A percentile compares a stretch with the other conserved stretches of the same genome.
phyloP scores from a whole-genome alignment of 2,113 vertebrate genomes.

The Sylvietta virens region DNA sequence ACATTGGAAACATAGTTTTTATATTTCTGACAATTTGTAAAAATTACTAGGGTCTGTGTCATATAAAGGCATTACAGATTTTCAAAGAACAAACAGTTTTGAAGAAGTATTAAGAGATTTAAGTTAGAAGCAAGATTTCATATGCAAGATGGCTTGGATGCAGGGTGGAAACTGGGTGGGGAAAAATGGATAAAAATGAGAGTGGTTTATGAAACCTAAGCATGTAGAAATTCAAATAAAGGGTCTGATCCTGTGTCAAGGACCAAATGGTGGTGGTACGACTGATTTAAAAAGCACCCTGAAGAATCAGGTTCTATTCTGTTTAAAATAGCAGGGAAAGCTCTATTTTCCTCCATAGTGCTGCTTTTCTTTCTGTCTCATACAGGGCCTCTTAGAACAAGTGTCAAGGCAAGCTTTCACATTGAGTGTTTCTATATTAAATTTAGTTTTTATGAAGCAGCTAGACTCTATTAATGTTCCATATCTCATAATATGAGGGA shows the following conservation, averaged over 20 bases:
- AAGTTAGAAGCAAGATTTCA: neutral
- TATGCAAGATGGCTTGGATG: neutral
- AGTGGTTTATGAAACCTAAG: neutral
- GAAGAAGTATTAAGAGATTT: neutral
- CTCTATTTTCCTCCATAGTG: neutral
- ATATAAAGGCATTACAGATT: neutral
- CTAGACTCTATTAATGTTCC: neutral
- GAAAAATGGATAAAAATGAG: neutral
- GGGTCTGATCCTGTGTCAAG: neutral
- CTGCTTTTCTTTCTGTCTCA: neutral
- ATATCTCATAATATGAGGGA: neutral
- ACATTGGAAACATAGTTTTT: neutral
- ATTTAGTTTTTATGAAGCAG: neutral
- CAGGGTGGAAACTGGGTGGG: neutral
- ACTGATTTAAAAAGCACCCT: neutral
- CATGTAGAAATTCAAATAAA: neutral
- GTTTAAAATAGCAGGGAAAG: neutral
- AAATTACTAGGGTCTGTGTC: neutral
- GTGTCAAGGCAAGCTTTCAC: neutral
- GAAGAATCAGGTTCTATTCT: neutral
- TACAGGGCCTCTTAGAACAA: neutral
- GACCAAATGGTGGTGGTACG: neutral
- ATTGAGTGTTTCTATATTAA: neutral
- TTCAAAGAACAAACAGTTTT: neutral
- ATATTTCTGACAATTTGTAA: slow-evolving; percentile 44